Percentiles rank a stretch among this genome's conserved stretches.
These are phyloP conservation scores for Sepioteuthis lessoniana DNA, from an alignment of 2,888 invertebrate species.

Conservation along the genomic window DNA sequence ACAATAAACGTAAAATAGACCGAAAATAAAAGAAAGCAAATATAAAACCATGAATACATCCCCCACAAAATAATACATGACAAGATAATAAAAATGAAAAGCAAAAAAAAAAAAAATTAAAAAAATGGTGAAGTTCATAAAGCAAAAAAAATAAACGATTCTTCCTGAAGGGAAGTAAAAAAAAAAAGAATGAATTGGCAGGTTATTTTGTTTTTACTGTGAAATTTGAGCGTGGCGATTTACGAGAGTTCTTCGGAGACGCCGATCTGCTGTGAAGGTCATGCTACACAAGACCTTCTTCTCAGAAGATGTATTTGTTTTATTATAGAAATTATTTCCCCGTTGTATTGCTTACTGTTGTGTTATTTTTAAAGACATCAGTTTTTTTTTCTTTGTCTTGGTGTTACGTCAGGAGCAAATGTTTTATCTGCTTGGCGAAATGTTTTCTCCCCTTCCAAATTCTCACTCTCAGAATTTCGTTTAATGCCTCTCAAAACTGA, in stretches of 20 bases:
- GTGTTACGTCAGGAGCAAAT: not conserved
- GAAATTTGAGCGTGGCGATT: constrained; percentile 6
- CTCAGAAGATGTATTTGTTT: not conserved
- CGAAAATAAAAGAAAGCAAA: not conserved
- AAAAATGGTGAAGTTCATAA: not conserved
- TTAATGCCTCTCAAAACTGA: not conserved
- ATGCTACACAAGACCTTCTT: not conserved
- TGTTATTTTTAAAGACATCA: not conserved
- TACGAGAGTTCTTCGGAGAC: not conserved
- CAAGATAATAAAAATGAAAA: not conserved
- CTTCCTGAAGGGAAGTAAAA: not conserved
- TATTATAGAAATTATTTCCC: not conserved
- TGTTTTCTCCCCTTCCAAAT: not conserved
- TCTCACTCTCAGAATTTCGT: not conserved
- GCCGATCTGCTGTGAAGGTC: constrained; percentile 18
- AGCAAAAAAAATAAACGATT: not conserved
- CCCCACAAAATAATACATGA: not conserved
- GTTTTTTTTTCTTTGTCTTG: not conserved
- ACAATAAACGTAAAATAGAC: no score
- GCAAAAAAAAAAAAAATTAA: not conserved
- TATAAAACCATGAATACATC: not conserved
- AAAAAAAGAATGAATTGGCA: not conserved
- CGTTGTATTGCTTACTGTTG: not conserved
- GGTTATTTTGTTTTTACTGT: not conserved
- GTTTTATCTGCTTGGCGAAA: not conserved